These are phyloP conservation scores for Noctuana brunneofusca DNA, from an alignment of 2,888 invertebrate genomes.

Conservation along the genomic window DNA sequence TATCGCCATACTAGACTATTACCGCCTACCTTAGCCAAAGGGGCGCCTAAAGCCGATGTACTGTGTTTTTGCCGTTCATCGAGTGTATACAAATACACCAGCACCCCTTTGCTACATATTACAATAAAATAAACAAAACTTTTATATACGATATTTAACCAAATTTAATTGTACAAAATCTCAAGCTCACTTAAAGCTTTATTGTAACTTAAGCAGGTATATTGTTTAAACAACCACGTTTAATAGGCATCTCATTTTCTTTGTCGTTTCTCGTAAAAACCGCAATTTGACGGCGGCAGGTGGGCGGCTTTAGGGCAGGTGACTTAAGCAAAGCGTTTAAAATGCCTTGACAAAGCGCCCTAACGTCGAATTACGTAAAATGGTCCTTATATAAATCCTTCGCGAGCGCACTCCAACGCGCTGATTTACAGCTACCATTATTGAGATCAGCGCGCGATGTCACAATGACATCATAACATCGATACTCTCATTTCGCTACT, in stretches of 20 bases:
- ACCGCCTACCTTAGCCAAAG: too few relatives aligned
- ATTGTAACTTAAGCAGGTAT: not conserved
- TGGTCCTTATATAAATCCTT: not conserved
- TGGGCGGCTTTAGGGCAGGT: not conserved
- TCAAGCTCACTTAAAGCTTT: too few relatives aligned
- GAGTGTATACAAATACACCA: too few relatives aligned
- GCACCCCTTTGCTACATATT: too few relatives aligned
- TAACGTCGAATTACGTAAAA: constrained; percentile 2
- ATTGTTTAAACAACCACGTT: not conserved
- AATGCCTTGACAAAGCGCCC: not conserved
- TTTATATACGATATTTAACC: too few relatives aligned
- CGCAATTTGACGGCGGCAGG: constrained; percentile 2
- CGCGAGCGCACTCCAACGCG: not conserved
- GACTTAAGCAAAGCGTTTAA: constrained; percentile 1
- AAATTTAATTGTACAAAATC: too few relatives aligned
- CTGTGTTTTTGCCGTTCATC: too few relatives aligned
- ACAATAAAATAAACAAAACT: too few relatives aligned
- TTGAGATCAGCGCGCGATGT: not conserved
- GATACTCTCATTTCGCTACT: not conserved
- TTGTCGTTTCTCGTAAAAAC: constrained; percentile 1
- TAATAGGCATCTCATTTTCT: not conserved
- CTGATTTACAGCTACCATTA: not conserved
- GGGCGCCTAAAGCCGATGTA: too few relatives aligned
- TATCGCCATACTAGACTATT: too few relatives aligned
- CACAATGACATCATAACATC: too few relatives aligned